phyloP scores from a whole-genome alignment of 2,888 invertebrate genomes.

The Cryptus armator region DNA sequence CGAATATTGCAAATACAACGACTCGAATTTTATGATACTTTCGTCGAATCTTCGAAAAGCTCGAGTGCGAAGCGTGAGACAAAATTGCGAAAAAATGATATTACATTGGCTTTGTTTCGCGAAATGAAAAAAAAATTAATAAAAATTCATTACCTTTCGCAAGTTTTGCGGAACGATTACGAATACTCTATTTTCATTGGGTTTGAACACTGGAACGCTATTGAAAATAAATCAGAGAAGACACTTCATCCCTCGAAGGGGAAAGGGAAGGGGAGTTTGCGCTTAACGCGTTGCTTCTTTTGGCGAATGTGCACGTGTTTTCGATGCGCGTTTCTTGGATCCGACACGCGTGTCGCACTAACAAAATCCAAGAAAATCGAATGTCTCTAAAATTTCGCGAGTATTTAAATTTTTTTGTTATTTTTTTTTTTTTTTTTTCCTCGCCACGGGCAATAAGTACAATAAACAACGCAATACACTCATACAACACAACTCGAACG shows the following conservation, averaged over 20 bases:
- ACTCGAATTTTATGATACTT: conserved; percentile 34
- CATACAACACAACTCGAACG: conserved; percentile 28
- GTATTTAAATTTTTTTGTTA: too few relatives aligned
- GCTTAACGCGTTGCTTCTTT: conserved; percentile 47
- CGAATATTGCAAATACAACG: background rate
- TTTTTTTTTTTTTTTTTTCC: background rate
- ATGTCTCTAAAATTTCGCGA: conserved; percentile 37
- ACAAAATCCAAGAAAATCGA: conserved; percentile 56
- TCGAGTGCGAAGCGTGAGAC: background rate
- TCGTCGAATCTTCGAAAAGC: conserved; percentile 42
- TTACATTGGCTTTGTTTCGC: too few relatives aligned
- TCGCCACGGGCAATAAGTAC: background rate
- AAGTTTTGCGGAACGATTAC: conserved; percentile 1
- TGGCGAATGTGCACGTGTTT: conserved; percentile 42
- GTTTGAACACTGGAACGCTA: background rate
- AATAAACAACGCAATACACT: conserved; percentile 33
- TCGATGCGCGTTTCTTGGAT: conserved; percentile 7
- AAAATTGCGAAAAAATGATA: background rate
- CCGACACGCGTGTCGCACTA: conserved; percentile 32
- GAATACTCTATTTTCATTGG: conserved; percentile 39
- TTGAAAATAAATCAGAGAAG: conserved; percentile 55
- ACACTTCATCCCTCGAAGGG: conserved; percentile 13
- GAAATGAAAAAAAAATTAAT: background rate
- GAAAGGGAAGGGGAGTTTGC: conserved; percentile 13
- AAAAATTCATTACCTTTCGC: background rate